These are phyloP conservation scores for Salvator merianae DNA, from an alignment of 2,113 vertebrate genomes.

Conservation along the genomic window DNA sequence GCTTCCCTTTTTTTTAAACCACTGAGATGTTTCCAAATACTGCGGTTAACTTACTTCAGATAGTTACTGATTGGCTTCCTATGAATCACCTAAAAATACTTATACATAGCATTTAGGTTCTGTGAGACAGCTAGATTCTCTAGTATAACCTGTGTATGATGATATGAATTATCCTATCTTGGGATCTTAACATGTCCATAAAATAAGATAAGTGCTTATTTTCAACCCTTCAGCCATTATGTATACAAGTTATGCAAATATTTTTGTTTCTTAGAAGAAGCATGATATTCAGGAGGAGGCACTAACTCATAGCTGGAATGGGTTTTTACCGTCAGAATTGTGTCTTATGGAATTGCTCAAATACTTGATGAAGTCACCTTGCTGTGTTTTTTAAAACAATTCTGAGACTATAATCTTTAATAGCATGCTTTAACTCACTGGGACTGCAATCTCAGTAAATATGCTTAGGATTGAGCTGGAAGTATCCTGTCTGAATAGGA, in stretches of 20 bases:
- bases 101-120: neutral
- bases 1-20: no score
- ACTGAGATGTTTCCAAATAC: neutral
- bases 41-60: no score
- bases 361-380: neutral
- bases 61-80: neutral
- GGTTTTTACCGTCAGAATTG: neutral
- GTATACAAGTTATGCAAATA: no score
- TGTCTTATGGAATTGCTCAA: neutral
- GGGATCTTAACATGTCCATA: no score
- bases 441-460: constrained; percentile 2
- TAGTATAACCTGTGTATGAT: neutral
- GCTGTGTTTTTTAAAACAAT: neutral
- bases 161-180: no score
- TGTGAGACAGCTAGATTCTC: neutral
- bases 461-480: neutral
- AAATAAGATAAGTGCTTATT: neutral
- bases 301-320: neutral
- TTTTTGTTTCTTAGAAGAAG: neutral
- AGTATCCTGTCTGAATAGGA: neutral
- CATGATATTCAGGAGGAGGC: neutral
- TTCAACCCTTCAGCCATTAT: neutral
- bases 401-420: neutral
- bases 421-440: neutral
- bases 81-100: neutral